These are phyloP conservation scores for Fukomys damarensis DNA, from an alignment of 2,113 vertebrate genomes.

Conservation along the genomic window DNA sequence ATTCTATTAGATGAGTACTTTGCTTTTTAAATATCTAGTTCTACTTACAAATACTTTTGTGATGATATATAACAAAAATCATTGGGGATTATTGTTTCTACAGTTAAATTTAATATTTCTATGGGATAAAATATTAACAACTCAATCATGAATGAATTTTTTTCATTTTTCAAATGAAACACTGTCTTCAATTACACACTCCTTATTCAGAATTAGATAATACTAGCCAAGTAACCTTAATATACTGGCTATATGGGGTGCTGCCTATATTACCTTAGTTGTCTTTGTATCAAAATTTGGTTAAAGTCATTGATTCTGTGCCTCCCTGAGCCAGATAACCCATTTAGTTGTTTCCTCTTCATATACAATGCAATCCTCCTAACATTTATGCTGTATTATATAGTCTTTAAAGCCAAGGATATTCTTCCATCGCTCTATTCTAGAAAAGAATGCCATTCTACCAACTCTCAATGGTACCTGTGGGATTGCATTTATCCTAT, in stretches of 20 bases:
- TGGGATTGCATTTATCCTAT: conserved; percentile 10
- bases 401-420: neutral
- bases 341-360: conserved; percentile 2
- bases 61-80: conserved; percentile 36
- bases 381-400: neutral
- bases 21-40: neutral
- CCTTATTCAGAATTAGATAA: neutral
- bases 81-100: neutral
- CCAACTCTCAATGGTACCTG: conserved; percentile 24
- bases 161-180: conserved; percentile 16
- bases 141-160: conserved; percentile 27
- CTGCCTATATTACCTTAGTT: neutral
- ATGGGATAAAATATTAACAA: conserved; percentile 6
- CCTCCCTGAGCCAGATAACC: neutral
- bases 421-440: conserved; percentile 36
- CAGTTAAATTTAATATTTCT: conserved; percentile 37
- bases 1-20: conserved; percentile 9
- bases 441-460: neutral
- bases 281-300: conserved; percentile 3
- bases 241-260: neutral
- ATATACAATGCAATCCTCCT: neutral
- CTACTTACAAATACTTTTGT: conserved; percentile 26
- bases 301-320: neutral
- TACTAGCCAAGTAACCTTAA: neutral
- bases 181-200: conserved; percentile 4